Percentiles rank a stretch among this genome's conserved stretches.
Conservation (phyloP, 2,888 invertebrate species). For the Euphydryas editha region DNA sequence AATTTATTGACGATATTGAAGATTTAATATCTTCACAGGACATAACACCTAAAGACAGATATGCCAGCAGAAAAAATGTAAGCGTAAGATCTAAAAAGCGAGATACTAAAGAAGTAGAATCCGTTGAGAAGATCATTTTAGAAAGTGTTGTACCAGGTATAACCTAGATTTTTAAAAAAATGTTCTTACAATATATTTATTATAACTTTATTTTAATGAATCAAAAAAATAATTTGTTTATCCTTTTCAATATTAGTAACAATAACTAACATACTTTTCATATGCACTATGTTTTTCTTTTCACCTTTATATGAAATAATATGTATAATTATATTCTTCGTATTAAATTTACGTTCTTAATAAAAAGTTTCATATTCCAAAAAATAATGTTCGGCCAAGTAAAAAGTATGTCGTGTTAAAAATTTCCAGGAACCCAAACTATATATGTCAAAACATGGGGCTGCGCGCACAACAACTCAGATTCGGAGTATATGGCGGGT, state of each 20-base stretch:
- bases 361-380: background rate
- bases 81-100: slow-evolving; percentile 86
- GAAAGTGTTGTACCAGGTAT: slow-evolving; percentile 85
- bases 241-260: too few relatives aligned
- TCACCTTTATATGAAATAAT: too few relatives aligned
- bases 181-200: too few relatives aligned
- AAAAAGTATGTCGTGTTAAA: background rate
- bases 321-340: too few relatives aligned
- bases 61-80: slow-evolving; percentile 87
- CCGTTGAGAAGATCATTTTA: slow-evolving; percentile 75
- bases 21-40: slow-evolving; percentile 92
- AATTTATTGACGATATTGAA: slow-evolving; percentile 92
- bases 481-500: slow-evolving; percentile 99
- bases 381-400: background rate
- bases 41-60: slow-evolving; percentile 90
- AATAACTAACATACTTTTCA: too few relatives aligned
- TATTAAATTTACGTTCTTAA: background rate
- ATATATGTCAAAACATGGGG: slow-evolving; percentile 98
- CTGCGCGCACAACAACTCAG: slow-evolving; percentile 98
- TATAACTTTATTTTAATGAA: too few relatives aligned
- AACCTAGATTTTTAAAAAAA: slow-evolving; percentile 54
- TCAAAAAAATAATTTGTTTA: too few relatives aligned
- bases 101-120: slow-evolving; percentile 56
- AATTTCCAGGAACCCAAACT: slow-evolving; percentile 88
- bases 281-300: too few relatives aligned